phyloP scores from a whole-genome alignment of 2,888 invertebrate species.

The Pyrgus malvae region DNA sequence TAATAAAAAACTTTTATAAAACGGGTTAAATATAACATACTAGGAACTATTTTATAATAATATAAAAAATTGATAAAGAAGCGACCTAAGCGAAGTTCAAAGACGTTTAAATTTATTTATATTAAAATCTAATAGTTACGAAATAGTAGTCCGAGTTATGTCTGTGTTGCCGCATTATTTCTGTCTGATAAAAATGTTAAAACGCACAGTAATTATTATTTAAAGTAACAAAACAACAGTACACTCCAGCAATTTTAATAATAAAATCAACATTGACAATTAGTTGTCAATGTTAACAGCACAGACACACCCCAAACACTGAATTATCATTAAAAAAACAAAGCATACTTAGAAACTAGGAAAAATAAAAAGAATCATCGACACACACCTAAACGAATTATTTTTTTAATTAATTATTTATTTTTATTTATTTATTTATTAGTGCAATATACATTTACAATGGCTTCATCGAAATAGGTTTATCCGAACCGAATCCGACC shows the following conservation, averaged over 20 bases:
- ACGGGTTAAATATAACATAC: constrained; percentile 40
- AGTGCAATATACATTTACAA: constrained; percentile 52
- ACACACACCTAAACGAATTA: constrained; percentile 52
- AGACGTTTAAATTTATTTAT: constrained; percentile 40
- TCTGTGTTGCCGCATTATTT: background rate
- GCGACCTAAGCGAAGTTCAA: constrained; percentile 57
- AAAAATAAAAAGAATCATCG: constrained; percentile 59
- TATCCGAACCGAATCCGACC: constrained; percentile 37
- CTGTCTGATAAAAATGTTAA: background rate
- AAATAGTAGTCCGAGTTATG: constrained; percentile 26
- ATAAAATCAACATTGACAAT: constrained; percentile 12
- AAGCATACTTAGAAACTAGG: constrained; percentile 69
- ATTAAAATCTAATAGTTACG: constrained; percentile 34
- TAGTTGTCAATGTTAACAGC: background rate
- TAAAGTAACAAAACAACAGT: background rate
- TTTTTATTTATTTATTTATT: constrained; percentile 40
- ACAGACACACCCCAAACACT: constrained; percentile 39
- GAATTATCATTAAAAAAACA: constrained; percentile 48
- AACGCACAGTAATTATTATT: background rate
- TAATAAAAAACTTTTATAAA: constrained; percentile 9
- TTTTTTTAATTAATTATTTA: constrained; percentile 39
- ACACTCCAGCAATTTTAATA: too few species aligned
- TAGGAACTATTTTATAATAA: constrained; percentile 63
- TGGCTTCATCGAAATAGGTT: constrained; percentile 32
- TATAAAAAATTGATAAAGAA: constrained; percentile 41